A percentile compares a stretch with the other conserved stretches of the same genome.
Evolutionary conservation across 2,113 vertebrate genomes (phyloP).

Genomic region (Muntiacus muntjak): DNA sequence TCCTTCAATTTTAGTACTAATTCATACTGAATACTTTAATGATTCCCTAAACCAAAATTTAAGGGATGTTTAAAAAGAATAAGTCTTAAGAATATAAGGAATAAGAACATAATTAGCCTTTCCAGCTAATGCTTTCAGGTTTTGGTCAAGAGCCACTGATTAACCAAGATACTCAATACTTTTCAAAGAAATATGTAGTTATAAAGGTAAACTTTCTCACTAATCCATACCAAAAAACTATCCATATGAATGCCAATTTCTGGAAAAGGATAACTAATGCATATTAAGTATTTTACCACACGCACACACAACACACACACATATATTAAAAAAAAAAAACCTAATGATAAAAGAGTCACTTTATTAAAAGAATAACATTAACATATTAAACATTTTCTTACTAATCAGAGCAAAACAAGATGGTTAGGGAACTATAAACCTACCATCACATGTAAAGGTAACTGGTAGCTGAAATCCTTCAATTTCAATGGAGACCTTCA

Average conservation of each 20-base stretch:
- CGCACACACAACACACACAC: not conserved
- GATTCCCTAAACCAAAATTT: not conserved
- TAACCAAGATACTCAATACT: constrained; percentile 26
- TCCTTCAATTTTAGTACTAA: not conserved
- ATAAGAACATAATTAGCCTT: not conserved
- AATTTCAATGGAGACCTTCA: constrained; percentile 98
- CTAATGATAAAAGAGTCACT: not conserved
- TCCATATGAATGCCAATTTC: not conserved
- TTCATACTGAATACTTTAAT: not conserved
- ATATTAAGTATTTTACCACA: constrained; percentile 19
- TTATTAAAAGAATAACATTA: constrained; percentile 41
- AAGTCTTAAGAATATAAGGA: constrained; percentile 13
- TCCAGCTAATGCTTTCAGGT: not conserved
- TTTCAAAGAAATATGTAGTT: not conserved
- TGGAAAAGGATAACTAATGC: not conserved
- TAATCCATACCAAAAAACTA: constrained; percentile 34
- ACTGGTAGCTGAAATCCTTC: constrained; percentile 95
- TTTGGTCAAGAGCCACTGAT: constrained; percentile 11
- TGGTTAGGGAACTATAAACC: constrained; percentile 53
- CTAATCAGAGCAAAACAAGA: constrained; percentile 20
- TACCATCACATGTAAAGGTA: constrained; percentile 98
- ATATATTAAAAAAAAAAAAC: not conserved
- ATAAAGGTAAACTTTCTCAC: constrained; percentile 18
- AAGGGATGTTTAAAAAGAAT: not conserved
- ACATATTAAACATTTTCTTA: constrained; percentile 31